Conservation (phyloP, 2,888 invertebrate genomes). For the Leptinotarsa tumamoca region DNA sequence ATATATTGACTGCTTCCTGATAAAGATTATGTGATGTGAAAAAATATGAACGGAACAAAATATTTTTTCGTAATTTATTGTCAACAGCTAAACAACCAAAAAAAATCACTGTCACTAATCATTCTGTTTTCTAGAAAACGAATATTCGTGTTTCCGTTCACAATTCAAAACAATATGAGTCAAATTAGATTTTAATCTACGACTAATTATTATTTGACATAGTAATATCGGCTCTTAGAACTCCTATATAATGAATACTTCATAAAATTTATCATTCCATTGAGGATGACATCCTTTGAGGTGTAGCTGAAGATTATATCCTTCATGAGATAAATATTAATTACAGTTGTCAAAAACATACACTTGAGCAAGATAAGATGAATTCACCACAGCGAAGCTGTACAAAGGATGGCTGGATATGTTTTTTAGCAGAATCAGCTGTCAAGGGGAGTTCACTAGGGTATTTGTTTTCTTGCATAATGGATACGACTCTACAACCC, state of each 20-base stretch:
- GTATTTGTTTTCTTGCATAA: not conserved
- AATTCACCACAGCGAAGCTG: constrained; percentile 6
- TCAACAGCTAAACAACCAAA: too few species aligned
- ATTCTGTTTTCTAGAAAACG: too few species aligned
- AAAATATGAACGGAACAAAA: too few species aligned
- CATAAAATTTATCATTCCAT: not conserved
- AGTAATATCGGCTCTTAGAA: too few species aligned
- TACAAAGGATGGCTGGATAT: constrained; percentile 19
- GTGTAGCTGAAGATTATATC: constrained; percentile 36
- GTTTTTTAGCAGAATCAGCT: constrained; percentile 4
- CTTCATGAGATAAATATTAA: constrained; percentile 35
- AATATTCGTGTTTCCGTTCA: too few species aligned
- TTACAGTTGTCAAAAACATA: constrained; percentile 40
- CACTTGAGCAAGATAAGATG: constrained; percentile 29
- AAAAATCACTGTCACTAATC: too few species aligned
- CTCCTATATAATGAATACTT: not conserved
- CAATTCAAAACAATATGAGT: too few species aligned
- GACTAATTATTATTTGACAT: too few species aligned
- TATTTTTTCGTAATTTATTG: too few species aligned
- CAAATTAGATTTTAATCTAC: too few species aligned
- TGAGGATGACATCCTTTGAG: constrained; percentile 31
- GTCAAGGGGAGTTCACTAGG: not conserved
- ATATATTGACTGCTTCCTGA: too few species aligned
- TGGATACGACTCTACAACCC: not conserved
- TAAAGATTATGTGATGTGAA: too few species aligned